These are phyloP conservation scores for Gallinago undulata DNA, from an alignment of 2,113 vertebrate genomes.

Conservation along the genomic window DNA sequence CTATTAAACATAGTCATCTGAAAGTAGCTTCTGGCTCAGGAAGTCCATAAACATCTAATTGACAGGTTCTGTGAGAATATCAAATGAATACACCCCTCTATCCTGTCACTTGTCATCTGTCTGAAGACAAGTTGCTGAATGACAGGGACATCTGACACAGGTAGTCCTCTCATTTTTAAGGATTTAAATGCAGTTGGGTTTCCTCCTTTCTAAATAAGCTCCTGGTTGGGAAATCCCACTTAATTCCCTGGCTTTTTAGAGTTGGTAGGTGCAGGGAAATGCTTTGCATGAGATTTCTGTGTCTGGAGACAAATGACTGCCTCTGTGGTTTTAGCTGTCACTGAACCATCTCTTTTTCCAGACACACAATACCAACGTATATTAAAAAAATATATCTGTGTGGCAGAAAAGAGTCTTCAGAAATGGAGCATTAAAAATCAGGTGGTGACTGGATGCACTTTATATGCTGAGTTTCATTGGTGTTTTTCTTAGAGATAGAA, in stretches of 20 bases:
- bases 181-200: not conserved
- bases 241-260: not conserved
- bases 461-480: not conserved
- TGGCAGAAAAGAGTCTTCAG: not conserved
- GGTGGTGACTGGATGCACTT: not conserved
- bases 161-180: not conserved
- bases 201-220: not conserved
- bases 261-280: not conserved
- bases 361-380: not conserved
- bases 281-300: not conserved
- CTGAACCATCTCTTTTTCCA: not conserved
- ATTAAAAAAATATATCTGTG: not conserved
- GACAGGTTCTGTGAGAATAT: not conserved
- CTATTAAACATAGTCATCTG: not conserved
- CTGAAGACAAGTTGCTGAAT: not conserved
- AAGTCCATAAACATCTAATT: not conserved
- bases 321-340: not conserved
- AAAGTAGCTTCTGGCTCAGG: not conserved
- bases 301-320: not conserved
- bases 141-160: not conserved
- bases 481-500: conserved; percentile 7
- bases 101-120: not conserved
- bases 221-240: not conserved
- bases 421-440: conserved; percentile 3
- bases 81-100: not conserved